Conservation (phyloP, 1,140 invertebrate genomes). For the Samia ricini region DNA sequence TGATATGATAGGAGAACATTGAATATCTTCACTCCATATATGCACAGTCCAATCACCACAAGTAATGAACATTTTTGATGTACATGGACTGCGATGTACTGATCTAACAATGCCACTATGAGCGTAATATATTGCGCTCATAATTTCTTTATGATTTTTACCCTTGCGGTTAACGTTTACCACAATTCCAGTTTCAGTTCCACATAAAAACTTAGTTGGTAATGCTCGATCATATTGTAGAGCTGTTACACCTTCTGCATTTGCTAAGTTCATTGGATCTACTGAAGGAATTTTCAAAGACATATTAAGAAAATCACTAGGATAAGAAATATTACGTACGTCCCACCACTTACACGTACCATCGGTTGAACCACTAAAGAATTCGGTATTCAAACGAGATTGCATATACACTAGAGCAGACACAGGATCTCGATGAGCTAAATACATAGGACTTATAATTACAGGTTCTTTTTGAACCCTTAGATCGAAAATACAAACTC, state of each 20-base stretch:
- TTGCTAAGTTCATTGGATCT: constrained; percentile 77
- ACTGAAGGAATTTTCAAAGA: constrained; percentile 81
- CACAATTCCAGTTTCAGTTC: constrained; percentile 85
- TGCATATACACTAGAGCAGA: constrained; percentile 84
- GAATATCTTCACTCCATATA: constrained; percentile 93
- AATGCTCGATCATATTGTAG: constrained; percentile 92
- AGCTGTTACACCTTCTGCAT: constrained; percentile 84
- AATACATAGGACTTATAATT: constrained; percentile 72
- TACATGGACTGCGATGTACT: constrained; percentile 89
- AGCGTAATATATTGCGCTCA: constrained; percentile 76
- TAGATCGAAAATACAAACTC: constrained; percentile 87
- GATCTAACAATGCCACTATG: constrained; percentile 89
- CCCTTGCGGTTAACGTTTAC: constrained; percentile 88
- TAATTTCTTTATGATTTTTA: constrained; percentile 85
- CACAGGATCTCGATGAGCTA: constrained; percentile 85
- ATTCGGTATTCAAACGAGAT: constrained; percentile 87
- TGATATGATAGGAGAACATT: constrained; percentile 89
- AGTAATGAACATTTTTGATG: constrained; percentile 92
- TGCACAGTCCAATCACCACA: constrained; percentile 91
- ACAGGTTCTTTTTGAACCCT: constrained; percentile 80
- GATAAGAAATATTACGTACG: constrained; percentile 84
- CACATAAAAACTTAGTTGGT: constrained; percentile 84
- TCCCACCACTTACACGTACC: constrained; percentile 92
- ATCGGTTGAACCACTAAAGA: constrained; percentile 91
- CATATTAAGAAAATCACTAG: constrained; percentile 81